Base-by-base conservation (phyloP, 2,113 vertebrate genomes). In the Chauna torquata region DNA sequence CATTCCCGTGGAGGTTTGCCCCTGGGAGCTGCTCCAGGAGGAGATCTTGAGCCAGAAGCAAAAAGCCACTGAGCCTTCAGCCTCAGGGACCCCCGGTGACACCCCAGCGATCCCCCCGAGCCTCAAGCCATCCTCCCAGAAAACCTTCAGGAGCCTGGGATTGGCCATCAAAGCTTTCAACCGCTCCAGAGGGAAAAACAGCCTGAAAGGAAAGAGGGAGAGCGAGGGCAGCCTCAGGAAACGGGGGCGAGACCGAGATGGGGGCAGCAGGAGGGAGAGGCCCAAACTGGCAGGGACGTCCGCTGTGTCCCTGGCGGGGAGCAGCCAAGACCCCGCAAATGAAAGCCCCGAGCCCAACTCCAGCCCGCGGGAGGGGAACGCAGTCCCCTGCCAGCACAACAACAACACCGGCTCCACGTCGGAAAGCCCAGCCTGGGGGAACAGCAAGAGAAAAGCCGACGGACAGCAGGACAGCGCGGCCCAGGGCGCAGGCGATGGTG, bases 151-250 rank as follows among this genome's bases (percentile, higher is more conserved):
- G 55, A 92, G 95, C 34, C 36, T 98, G 88, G 95, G 98, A 3
- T 84, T 98, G 5, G 98, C 98, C 44, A 75, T 98, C 82, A 98
- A 93, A 91, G 98, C 96, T 30, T 76, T 98, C 40, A 97, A 94
- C 45, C 94, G 75, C 8, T 86, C 97, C 82, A 87, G 88, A 79
- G 61, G 80, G 15, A 97, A 89, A 70, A 93, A 95, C 91, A 40
- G 64, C 44, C 65, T 84, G 58, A 93, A 34, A 36, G 97, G 92
- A 50, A 97, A 72, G 34, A 94, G 91, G 34, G 86, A 97, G 2
- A 64, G 66, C 0, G 92, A 95, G 40, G 95, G 50, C 7, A 87
- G 74, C 58, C 70, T 84, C 5, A 19, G 92, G 68, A 47, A 23
- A 30, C 77, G 22, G 36, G 90, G 84, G 36, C 75, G 17, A 3